Evolutionary conservation across 2,113 vertebrate species (phyloP), one percentile per base, ranked within the genome.

Genomic region (Tamias sibiricus): DNA sequence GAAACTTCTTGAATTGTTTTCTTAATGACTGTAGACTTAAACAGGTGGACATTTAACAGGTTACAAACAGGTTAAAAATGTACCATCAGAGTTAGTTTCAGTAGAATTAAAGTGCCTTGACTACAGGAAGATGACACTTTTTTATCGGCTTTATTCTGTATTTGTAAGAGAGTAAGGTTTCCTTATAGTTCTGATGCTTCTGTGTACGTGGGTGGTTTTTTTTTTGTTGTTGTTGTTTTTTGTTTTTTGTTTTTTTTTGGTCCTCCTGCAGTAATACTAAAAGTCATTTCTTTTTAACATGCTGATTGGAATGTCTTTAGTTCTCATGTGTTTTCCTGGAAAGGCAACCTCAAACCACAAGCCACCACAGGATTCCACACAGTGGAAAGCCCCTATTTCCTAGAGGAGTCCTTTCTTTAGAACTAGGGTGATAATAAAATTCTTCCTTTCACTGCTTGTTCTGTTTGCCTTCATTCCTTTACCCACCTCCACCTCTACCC

Each of bases 241-340:
- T n/a, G 47, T 28, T 72, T 76, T 76, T 52, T 68, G 69, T 66
- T 69, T 11, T 35, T 24, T 57, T 37, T 54, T 35, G 42, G 47
- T 42, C 49, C 57, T 86, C 52, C 14, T n/a, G 26, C 42, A 20
- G 6, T 54, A 28, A 11, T 64, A 47, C 32, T 26, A 40, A 86
- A 75, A 88, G 52, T 49, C 8, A 19, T 75, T 87, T 49, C 52
- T 90, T 68, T 76, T 52, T 68, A 66, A 68, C 47, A 19, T 64
- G 62, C 82, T 76, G 72, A 72, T 47, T 32, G 24, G 52, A 88
- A 37, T 72, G 42, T 54, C 66, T 54, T 77, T 57, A 57, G 24
- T 93, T 74, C 47, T 49, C 12, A 47, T 86, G 20, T 88, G 24
- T 81, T 94, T 96, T 91, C 72, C 54, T 88, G 54, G 52, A 91